A percentile compares a stretch with the other conserved stretches of the same genome.
Conservation (phyloP, 2,113 vertebrate genomes). For the Scolopax mira region DNA sequence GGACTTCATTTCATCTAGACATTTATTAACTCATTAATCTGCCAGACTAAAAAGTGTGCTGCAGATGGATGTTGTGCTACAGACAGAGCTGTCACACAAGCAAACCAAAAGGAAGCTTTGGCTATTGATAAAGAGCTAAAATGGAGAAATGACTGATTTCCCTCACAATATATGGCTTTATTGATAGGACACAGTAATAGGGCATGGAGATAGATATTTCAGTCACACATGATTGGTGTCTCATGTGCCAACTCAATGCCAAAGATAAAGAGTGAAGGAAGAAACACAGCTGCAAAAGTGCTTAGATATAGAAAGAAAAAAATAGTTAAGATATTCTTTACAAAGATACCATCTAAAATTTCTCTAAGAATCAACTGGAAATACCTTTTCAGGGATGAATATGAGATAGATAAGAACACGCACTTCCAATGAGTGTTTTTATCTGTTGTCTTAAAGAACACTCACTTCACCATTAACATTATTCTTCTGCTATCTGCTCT, state of each 20-base stretch:
- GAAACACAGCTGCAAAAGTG: background rate
- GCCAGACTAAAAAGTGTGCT: background rate
- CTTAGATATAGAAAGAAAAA: constrained; percentile 3
- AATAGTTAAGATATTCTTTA: background rate
- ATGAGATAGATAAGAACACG: background rate
- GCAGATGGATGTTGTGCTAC: background rate
- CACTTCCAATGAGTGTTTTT: background rate
- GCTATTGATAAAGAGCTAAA: background rate
- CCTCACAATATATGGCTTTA: background rate
- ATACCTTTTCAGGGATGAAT: background rate
- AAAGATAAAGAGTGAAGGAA: background rate
- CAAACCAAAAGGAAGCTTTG: background rate
- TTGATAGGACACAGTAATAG: constrained; percentile 17
- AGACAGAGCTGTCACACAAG: background rate
- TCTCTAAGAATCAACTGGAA: background rate
- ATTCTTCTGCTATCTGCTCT: constrained; percentile 24
- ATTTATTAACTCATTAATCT: constrained; percentile 45
- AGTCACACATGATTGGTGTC: constrained; percentile 21
- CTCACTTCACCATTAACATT: background rate
- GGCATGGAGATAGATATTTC: background rate
- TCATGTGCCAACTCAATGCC: background rate
- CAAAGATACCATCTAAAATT: constrained; percentile 24
- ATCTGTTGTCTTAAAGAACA: constrained; percentile 1
- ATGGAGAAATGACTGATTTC: background rate
- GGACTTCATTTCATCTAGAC: constrained; percentile 20